Evolutionary conservation across 2,888 invertebrate species (phyloP), one percentile per base, ranked within the genome.

Genomic region (Watsonalla cultraria): DNA sequence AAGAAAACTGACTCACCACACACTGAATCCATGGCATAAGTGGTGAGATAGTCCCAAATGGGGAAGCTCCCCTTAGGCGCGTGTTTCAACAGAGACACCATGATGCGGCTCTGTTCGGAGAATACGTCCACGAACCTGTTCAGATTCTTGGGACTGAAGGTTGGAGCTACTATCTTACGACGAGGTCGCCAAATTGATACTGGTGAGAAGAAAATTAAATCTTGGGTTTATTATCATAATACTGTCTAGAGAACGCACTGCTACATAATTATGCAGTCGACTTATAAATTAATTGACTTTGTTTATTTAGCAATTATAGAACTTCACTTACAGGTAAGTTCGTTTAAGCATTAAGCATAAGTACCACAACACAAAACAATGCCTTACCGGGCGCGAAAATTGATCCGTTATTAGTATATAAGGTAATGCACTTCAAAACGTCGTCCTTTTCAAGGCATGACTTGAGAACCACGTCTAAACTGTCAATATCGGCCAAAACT

Each of bases 1-100:
- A 1, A 24, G 24, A 24, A 24, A 24, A 24, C 24, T 15, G 24
- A 24, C 24, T 62, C 61, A 83, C 78, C 79, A 58, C 78, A 80
- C 14, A 82, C 68, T 13, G 82, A 64, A 51, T 79, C 75, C 72
- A 84, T 73, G 0, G 79, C 65, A 37, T 75, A 84, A 0, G 70
- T 60, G 0, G 72, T 70, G 0, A 80, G 42, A 53, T 69, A 80
- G 9, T 73, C 70, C 78, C 80, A 84, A 9, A 77, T 37, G 2
- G 79, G 74, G 37, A 80, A 65, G 0, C 65, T 55, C 7, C 70
- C 73, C 5, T 51, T 63, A 0, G 68, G 74, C 7, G 58, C 73
- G 0, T 37, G 57, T 2, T 48, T 5, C 24, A 67, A 24, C 24
- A 24, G 59, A 0, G 72, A 54, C 0, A 62, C 69, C 73, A 82